Evolutionary conservation across 2,113 vertebrate genomes (phyloP).

Genomic region (Maccullochella peelii): DNA sequence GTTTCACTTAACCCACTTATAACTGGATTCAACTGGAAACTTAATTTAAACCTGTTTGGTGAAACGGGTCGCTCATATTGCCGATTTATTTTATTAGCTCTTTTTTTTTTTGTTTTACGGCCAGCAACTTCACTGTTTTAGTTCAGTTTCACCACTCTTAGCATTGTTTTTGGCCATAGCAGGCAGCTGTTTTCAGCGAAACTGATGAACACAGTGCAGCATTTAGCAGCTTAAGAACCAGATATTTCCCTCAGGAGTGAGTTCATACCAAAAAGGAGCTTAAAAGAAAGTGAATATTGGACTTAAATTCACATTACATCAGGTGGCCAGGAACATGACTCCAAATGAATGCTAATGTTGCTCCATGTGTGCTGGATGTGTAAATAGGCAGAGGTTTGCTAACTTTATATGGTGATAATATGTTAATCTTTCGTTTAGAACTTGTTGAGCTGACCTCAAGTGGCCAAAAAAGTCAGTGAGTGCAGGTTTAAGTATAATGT

Average conservation of each 20-base stretch:
- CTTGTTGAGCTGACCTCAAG: background rate
- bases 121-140: background rate
- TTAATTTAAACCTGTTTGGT: slow-evolving; percentile 3
- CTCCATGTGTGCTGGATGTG: background rate
- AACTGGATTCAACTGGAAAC: background rate
- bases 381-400: background rate
- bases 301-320: background rate
- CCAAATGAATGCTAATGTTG: background rate
- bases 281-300: background rate
- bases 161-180: background rate
- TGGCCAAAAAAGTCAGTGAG: background rate
- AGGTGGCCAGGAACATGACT: background rate
- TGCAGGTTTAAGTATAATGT: background rate
- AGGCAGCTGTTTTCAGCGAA: too few species aligned
- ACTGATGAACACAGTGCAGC: background rate
- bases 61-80: background rate
- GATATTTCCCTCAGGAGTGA: background rate
- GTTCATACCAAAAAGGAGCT: background rate
- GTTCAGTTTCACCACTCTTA: background rate
- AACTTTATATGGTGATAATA: background rate
- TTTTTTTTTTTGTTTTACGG: background rate
- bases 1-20: too few species aligned
- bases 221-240: background rate
- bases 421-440: background rate
- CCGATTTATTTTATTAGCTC: too few species aligned